phyloP scores from a whole-genome alignment of 1,140 invertebrate genomes.

The Anthonomus grandis region DNA sequence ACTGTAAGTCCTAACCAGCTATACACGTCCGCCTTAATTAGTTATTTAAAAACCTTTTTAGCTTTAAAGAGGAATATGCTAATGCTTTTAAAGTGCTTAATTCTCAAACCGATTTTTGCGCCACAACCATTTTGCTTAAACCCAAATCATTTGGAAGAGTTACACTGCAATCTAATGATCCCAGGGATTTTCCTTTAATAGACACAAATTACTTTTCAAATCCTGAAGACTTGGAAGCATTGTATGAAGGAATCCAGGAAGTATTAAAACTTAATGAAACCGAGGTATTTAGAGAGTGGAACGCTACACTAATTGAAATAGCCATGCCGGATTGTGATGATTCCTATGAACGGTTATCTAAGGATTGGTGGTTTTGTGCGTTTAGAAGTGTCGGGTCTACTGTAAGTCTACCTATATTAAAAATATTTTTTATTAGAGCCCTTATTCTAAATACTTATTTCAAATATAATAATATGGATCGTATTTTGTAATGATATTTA shows the following conservation, averaged over 20 bases:
- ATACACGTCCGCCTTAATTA: too few relatives aligned
- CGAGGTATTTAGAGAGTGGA: conserved; percentile 48
- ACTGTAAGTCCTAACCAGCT: too few relatives aligned
- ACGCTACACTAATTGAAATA: neutral
- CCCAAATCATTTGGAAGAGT: conserved; percentile 73
- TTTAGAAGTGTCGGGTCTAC: too few relatives aligned
- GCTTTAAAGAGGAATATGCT: conserved; percentile 3
- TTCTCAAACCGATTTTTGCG: conserved; percentile 33
- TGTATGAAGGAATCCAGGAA: conserved; percentile 54
- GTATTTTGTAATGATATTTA: too few relatives aligned
- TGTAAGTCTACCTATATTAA: too few relatives aligned
- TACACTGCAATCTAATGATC: conserved; percentile 64
- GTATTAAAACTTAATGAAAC: conserved; percentile 58
- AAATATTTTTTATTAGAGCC: too few relatives aligned
- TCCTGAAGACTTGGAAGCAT: conserved; percentile 49
- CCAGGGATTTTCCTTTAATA: conserved; percentile 70
- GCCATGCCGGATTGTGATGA: conserved; percentile 4
- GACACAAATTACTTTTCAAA: conserved; percentile 72
- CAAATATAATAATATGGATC: too few relatives aligned
- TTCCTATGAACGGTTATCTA: neutral
- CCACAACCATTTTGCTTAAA: conserved; percentile 59
- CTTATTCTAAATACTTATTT: too few relatives aligned
- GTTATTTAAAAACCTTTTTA: too few relatives aligned
- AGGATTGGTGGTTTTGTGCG: conserved; percentile 17
- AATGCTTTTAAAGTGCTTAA: conserved; percentile 11